Conservation (phyloP, 2,797 vertebrate genomes). For the Betta splendens region DNA sequence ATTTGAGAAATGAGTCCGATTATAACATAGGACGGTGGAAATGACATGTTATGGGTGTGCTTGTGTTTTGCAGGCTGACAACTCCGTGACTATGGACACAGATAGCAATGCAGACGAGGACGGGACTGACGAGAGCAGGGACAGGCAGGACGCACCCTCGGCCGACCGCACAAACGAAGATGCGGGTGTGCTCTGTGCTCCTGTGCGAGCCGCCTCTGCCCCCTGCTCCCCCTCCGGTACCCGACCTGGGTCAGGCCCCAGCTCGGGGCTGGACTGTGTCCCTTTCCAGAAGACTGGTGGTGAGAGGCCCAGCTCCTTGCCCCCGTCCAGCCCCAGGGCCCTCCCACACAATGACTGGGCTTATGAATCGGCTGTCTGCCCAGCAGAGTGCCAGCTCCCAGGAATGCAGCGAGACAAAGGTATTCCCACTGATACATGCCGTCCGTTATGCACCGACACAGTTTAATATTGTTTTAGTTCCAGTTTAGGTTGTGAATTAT, state of each 20-base stretch:
- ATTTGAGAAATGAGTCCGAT: neutral
- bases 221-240: constrained; percentile 77
- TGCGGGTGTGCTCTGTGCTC: constrained; percentile 33
- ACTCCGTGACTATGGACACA: constrained; percentile 79
- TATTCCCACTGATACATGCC: constrained; percentile 60
- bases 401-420: constrained; percentile 79
- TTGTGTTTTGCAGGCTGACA: constrained; percentile 70
- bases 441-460: constrained; percentile 26
- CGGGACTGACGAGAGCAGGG: constrained; percentile 76
- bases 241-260: constrained; percentile 58
- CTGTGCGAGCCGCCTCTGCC: constrained; percentile 64
- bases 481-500: constrained; percentile 11
- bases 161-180: constrained; percentile 47
- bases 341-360: constrained; percentile 78
- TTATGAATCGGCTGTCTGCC: constrained; percentile 70
- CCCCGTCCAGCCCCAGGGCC: constrained; percentile 76
- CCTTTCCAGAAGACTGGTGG: constrained; percentile 67
- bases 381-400: constrained; percentile 71
- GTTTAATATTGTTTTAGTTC: constrained; percentile 42
- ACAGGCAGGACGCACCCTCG: constrained; percentile 68
- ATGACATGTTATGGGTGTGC: constrained; percentile 3
- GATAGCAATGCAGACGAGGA: constrained; percentile 83
- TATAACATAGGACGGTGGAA: neutral
- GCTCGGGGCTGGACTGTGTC: constrained; percentile 58
- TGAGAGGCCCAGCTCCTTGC: constrained; percentile 79